Conservation (phyloP, 2,888 invertebrate species). For the Xestia ashworthii region DNA sequence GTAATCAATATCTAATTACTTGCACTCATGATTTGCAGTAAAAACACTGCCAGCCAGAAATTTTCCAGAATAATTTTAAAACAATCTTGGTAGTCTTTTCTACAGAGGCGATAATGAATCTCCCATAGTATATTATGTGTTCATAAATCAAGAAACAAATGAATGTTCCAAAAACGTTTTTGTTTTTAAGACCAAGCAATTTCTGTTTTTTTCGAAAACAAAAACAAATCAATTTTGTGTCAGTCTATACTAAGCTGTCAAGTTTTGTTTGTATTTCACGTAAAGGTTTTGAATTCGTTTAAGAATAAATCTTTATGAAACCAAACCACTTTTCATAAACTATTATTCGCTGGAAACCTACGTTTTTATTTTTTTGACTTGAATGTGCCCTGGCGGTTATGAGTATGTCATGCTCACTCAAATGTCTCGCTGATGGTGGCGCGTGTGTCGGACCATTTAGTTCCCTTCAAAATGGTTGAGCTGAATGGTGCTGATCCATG, state of each 20-base stretch:
- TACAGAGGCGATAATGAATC: not conserved
- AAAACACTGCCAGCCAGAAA: not conserved
- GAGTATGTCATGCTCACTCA: no score
- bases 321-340: not conserved
- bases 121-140: not conserved
- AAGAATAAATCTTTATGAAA: not conserved
- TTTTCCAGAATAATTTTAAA: not conserved
- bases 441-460: no score
- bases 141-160: constrained; percentile 5
- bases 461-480: no score
- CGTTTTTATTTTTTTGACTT: no score
- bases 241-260: not conserved
- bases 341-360: no score
- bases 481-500: no score
- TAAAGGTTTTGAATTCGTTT: no score
- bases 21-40: not conserved
- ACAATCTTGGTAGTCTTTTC: not conserved
- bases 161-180: not conserved
- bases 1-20: not conserved
- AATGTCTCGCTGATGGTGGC: no score
- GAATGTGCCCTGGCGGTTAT: no score
- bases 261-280: not conserved
- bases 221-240: not conserved
- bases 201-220: not conserved
- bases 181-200: not conserved